A percentile compares a stretch with the other conserved stretches of the same genome.
phyloP scores from a whole-genome alignment of 1,140 invertebrate species.

The Aphelinus certus region DNA sequence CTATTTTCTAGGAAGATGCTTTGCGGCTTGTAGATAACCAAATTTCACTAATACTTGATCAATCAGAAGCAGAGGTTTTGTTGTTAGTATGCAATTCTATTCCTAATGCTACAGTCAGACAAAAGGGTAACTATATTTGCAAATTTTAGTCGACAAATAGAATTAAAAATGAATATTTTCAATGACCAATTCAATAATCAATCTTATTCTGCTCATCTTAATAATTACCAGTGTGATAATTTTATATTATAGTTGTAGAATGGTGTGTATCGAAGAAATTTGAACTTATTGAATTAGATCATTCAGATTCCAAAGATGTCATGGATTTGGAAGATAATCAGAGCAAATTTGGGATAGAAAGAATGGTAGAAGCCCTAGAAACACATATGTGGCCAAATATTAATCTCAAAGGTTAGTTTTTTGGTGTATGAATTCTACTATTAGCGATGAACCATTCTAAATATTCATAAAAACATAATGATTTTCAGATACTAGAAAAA shows the following conservation, averaged over 20 bases:
- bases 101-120: constrained; percentile 56
- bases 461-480: constrained; percentile 9
- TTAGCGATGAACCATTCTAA: constrained; percentile 1
- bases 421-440: not conserved
- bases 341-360: constrained; percentile 74
- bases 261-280: constrained; percentile 76
- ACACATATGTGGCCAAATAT: constrained; percentile 83
- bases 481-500: constrained; percentile 41
- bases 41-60: constrained; percentile 47
- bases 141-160: constrained; percentile 26
- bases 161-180: constrained; percentile 17
- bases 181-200: not conserved
- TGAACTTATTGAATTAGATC: constrained; percentile 79
- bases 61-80: constrained; percentile 53
- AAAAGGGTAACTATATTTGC: constrained; percentile 49
- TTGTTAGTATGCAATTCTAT: constrained; percentile 59
- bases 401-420: constrained; percentile 70
- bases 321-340: constrained; percentile 67
- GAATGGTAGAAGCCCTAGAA: constrained; percentile 80
- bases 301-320: constrained; percentile 62
- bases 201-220: constrained; percentile 7
- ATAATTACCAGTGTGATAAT: not conserved
- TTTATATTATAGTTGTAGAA: constrained; percentile 59
- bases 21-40: constrained; percentile 49
- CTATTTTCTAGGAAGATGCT: constrained; percentile 59